Percentiles rank a stretch among this genome's conserved stretches.
These are phyloP conservation scores for Reinhardtius hippoglossoides DNA, from an alignment of 2,113 vertebrate genomes.

Conservation along the genomic window DNA sequence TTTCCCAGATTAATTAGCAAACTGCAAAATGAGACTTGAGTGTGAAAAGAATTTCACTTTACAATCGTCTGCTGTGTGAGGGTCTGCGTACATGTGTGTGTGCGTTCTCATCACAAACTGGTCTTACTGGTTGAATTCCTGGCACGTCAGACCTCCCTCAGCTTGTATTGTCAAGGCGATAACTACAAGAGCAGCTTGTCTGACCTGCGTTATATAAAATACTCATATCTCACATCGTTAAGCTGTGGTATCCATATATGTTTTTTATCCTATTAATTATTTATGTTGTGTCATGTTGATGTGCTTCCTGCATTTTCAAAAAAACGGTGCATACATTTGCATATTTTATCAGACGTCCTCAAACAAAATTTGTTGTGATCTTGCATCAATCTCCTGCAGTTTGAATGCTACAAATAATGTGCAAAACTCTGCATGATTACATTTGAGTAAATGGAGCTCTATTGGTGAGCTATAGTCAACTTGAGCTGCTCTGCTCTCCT, in stretches of 20 bases:
- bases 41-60: no score
- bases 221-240: background rate
- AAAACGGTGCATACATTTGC: background rate
- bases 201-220: background rate
- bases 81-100: background rate
- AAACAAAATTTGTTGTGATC: no score
- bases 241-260: background rate
- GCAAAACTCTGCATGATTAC: no score
- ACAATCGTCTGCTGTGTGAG: no score
- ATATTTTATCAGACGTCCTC: background rate
- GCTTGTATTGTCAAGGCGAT: background rate
- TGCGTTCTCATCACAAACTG: background rate
- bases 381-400: background rate
- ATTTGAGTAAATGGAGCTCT: no score
- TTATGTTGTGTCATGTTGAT: background rate
- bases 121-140: background rate
- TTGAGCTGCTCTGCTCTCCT: no score
- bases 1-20: conserved; percentile 31
- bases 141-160: background rate
- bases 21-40: conserved; percentile 2
- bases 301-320: background rate
- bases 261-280: background rate
- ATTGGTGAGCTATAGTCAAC: no score
- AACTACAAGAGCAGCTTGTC: conserved; percentile 2
- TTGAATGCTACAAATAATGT: background rate